Conservation (phyloP, 2,888 invertebrate genomes). For the Glaucopsyche alexis region DNA sequence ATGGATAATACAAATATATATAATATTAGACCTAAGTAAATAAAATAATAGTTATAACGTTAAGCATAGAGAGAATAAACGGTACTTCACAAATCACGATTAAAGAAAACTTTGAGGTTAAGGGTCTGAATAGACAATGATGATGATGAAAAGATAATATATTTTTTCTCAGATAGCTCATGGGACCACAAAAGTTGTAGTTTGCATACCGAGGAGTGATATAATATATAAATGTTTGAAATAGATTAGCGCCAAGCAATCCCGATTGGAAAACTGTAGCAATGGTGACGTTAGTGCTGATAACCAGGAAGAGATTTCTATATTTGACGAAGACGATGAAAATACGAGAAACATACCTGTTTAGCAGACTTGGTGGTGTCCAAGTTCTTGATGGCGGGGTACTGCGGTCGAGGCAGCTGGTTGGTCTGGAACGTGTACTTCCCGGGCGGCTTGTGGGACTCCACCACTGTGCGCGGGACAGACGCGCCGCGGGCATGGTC, state of each 20-base stretch:
- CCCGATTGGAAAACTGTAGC: too few species aligned
- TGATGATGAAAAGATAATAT: too few species aligned
- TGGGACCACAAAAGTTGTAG: too few species aligned
- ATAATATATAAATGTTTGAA: too few species aligned
- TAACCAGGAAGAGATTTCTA: not conserved
- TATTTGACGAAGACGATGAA: not conserved
- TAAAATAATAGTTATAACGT: not conserved
- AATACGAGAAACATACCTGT: conserved; percentile 58
- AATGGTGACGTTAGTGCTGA: too few species aligned
- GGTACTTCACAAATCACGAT: too few species aligned
- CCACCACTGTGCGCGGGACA: conserved; percentile 52
- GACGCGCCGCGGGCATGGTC: conserved; percentile 43
- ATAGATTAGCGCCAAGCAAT: too few species aligned
- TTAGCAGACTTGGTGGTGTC: conserved; percentile 87
- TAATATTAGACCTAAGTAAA: not conserved
- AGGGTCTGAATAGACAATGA: too few species aligned
- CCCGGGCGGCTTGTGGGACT: conserved; percentile 62
- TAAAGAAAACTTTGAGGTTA: too few species aligned
- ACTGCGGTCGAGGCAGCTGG: conserved; percentile 88
- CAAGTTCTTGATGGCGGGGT: conserved; percentile 76
- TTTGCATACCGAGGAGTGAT: too few species aligned
- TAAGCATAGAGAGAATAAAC: too few species aligned
- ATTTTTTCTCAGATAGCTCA: too few species aligned
- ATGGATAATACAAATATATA: not conserved
- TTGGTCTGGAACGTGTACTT: conserved; percentile 82